Evolutionary conservation across 2,888 invertebrate species (phyloP).

Genomic region (Allolobophora icterica): DNA sequence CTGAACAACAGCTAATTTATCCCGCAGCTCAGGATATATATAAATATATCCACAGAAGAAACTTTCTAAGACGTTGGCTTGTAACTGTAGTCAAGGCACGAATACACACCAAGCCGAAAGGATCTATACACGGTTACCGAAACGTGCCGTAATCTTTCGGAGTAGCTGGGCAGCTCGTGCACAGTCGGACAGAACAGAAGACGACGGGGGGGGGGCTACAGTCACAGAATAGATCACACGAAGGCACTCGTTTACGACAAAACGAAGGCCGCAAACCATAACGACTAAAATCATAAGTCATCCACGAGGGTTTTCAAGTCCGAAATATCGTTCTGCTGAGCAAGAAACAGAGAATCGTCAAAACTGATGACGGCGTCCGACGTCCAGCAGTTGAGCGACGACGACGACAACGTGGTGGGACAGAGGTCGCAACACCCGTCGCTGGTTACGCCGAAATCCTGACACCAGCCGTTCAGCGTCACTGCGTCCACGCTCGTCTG

Average conservation of each 20-base stretch:
- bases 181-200: not conserved
- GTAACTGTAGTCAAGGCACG: not conserved
- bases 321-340: constrained; percentile 1
- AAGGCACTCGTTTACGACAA: not conserved
- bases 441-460: not conserved
- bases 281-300: not conserved
- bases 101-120: not conserved
- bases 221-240: not conserved
- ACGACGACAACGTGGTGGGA: not conserved
- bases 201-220: not conserved
- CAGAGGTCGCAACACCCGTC: not conserved
- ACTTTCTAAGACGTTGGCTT: not conserved
- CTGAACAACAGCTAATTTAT: not conserved
- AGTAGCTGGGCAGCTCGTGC: not conserved
- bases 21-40: not conserved
- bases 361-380: not conserved
- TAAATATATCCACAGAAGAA: not conserved
- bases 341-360: not conserved
- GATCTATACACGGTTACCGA: not conserved
- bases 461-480: not conserved
- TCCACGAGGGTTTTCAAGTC: not conserved
- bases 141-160: not conserved
- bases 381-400: not conserved
- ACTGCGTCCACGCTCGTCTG: not conserved
- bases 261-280: not conserved